Evolutionary conservation across 2,113 vertebrate species (phyloP).

Genomic region (human (Homo sapiens)): DNA sequence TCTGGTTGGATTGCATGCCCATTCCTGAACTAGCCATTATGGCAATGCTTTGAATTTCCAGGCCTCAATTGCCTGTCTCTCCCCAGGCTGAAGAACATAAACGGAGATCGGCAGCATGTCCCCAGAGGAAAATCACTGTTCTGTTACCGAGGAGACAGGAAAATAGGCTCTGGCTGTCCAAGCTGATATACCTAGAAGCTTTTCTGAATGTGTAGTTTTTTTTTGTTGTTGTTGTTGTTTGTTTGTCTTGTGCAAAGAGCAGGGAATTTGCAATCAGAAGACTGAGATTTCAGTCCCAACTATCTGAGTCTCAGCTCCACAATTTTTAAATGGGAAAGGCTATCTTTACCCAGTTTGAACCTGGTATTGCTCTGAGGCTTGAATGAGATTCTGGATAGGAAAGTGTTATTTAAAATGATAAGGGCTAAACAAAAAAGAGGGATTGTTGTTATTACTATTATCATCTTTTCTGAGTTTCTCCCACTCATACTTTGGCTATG

Average conservation of each 20-base stretch:
- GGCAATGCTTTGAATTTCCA: background rate
- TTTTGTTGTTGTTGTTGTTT: background rate
- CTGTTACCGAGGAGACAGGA: background rate
- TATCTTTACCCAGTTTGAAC: background rate
- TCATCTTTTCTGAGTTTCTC: background rate
- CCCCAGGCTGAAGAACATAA: background rate
- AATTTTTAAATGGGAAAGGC: background rate
- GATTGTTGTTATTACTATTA: background rate
- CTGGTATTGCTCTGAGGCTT: background rate
- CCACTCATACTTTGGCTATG: background rate
- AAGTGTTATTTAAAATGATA: background rate
- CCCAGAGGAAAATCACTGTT: background rate
- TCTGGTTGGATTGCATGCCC: background rate
- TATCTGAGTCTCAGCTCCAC: background rate
- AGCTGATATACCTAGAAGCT: background rate
- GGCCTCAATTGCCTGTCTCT: background rate
- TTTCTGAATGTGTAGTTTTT: background rate
- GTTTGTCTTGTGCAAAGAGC: background rate
- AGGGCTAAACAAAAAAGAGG: background rate
- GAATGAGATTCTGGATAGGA: background rate
- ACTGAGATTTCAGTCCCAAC: background rate
- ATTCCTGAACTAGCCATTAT: background rate
- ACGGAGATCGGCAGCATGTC: background rate
- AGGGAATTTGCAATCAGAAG: conserved; percentile 24
- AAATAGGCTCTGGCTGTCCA: background rate